A percentile compares a stretch with the other conserved stretches of the same genome.
These are phyloP conservation scores for Hanleya hanleyi DNA, from an alignment of 2,888 invertebrate species.

Conservation along the genomic window DNA sequence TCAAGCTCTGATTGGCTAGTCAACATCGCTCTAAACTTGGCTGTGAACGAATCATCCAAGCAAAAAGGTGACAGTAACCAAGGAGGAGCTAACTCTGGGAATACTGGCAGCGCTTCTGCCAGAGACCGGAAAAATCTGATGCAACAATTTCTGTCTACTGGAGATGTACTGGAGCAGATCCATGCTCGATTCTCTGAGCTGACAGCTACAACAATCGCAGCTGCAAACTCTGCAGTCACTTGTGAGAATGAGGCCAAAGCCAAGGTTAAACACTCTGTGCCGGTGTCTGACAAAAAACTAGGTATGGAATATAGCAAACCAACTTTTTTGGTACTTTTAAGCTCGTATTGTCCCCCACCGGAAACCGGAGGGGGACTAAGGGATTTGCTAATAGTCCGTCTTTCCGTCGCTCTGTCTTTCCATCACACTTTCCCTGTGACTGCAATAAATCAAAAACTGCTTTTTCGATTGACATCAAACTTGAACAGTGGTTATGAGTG, in stretches of 20 bases:
- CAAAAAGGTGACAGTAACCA: background rate
- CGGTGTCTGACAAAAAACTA: background rate
- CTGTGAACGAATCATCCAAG: background rate
- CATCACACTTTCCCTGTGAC: too few relatives aligned
- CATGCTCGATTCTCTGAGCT: conserved; percentile 67
- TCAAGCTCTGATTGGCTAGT: background rate
- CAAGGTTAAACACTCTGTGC: background rate
- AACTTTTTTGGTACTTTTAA: too few relatives aligned
- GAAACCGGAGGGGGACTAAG: too few relatives aligned
- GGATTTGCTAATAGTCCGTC: too few relatives aligned
- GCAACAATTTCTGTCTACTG: conserved; percentile 23
- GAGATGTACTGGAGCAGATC: conserved; percentile 60
- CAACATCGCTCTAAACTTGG: background rate
- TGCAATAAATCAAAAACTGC: too few relatives aligned
- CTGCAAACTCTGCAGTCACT: conserved; percentile 64
- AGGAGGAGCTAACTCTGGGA: too few relatives aligned
- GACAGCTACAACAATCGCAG: conserved; percentile 65
- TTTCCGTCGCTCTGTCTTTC: too few relatives aligned
- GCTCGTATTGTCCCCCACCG: too few relatives aligned
- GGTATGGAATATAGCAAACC: conserved; percentile 15
- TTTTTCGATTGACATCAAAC: too few relatives aligned
- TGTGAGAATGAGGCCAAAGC: conserved; percentile 62
- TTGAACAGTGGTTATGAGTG: too few relatives aligned
- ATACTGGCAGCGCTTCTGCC: background rate
- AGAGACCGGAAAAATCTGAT: background rate